Conservation (phyloP, 2,888 invertebrate genomes). For the Lampropteryx suffumata region DNA sequence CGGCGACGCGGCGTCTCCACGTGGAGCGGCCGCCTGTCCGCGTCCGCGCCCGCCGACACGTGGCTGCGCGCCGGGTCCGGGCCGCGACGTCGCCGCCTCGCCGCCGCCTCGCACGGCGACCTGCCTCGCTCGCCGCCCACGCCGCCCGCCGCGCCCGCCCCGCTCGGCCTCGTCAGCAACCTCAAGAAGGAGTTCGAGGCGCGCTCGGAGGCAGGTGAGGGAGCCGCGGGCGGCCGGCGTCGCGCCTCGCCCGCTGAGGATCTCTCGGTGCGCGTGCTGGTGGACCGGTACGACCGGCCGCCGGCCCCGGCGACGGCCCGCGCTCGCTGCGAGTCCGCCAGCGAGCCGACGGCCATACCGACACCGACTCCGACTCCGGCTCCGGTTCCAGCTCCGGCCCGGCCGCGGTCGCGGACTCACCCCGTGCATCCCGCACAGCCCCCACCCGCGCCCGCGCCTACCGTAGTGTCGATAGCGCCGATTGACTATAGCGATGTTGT, state of each 20-base stretch:
- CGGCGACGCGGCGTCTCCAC: conserved; percentile 64
- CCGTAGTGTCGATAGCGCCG: conserved; percentile 64
- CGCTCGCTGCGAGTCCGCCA: conserved; percentile 27
- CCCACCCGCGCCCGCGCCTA: conserved; percentile 39
- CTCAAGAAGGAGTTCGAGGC: conserved; percentile 95
- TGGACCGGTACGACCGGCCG: conserved; percentile 87
- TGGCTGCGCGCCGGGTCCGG: conserved; percentile 70
- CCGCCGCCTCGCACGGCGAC: conserved; percentile 69
- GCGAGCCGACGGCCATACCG: no score
- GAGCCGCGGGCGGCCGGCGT: conserved; percentile 88
- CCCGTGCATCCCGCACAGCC: conserved; percentile 16
- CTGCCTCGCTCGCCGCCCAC: conserved; percentile 55
- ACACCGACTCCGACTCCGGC: no score
- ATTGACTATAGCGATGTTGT: conserved; percentile 82
- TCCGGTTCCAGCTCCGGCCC: no score
- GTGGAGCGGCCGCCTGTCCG: conserved; percentile 80
- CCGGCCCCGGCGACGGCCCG: conserved; percentile 36
- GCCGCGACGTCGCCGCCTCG: conserved; percentile 66
- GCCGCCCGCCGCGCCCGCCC: conserved; percentile 53
- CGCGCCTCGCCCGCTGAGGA: conserved; percentile 36
- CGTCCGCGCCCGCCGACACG: conserved; percentile 85
- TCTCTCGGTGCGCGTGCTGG: conserved; percentile 87
- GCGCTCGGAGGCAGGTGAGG: conserved; percentile 53
- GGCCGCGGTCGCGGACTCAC: conserved; percentile 4
- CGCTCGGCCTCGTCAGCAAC: conserved; percentile 90